Percentiles rank a stretch among this genome's conserved stretches.
Conservation (phyloP, 2,888 invertebrate species). For the Eupithecia tripunctaria region DNA sequence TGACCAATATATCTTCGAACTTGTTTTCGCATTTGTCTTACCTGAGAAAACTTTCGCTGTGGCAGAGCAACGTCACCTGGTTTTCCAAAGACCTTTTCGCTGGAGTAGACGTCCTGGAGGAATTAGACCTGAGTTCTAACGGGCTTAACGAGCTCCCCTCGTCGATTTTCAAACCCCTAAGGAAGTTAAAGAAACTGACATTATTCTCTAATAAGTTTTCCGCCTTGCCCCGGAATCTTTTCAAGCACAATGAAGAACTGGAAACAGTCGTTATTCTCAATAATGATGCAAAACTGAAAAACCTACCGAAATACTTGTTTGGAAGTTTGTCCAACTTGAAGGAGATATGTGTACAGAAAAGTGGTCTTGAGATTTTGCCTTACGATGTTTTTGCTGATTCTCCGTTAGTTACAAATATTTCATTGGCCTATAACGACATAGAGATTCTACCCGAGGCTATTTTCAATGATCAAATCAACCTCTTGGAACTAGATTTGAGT, state of each 20-base stretch:
- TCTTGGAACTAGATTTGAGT: slow-evolving; percentile 86
- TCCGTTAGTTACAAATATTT: slow-evolving; percentile 83
- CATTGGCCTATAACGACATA: slow-evolving; percentile 85
- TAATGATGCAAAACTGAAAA: slow-evolving; percentile 84
- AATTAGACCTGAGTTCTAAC: slow-evolving; percentile 88
- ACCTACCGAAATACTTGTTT: slow-evolving; percentile 85
- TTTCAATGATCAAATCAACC: slow-evolving; percentile 86
- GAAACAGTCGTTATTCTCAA: slow-evolving; percentile 82
- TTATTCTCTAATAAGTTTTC: slow-evolving; percentile 88
- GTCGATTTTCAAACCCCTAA: slow-evolving; percentile 85
- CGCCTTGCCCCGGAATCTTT: slow-evolving; percentile 85
- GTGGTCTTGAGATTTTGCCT: slow-evolving; percentile 84
- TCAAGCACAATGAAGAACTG: slow-evolving; percentile 82
- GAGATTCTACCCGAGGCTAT: slow-evolving; percentile 84
- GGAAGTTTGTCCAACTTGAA: slow-evolving; percentile 84
- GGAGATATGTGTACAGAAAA: slow-evolving; percentile 83
- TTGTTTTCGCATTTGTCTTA: slow-evolving; percentile 86
- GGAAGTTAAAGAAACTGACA: slow-evolving; percentile 86
- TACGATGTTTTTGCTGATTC: slow-evolving; percentile 86
- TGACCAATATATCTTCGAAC: slow-evolving; percentile 85
- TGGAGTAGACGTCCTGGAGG: slow-evolving; percentile 85
- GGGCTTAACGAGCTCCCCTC: slow-evolving; percentile 85
- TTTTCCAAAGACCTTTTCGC: slow-evolving; percentile 86
- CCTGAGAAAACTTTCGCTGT: slow-evolving; percentile 86
- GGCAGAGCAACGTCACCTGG: slow-evolving; percentile 87